Evolutionary conservation across 2,113 vertebrate genomes (phyloP), one percentile per base, ranked within the genome.

Genomic region (Macquaria ambigua): DNA sequence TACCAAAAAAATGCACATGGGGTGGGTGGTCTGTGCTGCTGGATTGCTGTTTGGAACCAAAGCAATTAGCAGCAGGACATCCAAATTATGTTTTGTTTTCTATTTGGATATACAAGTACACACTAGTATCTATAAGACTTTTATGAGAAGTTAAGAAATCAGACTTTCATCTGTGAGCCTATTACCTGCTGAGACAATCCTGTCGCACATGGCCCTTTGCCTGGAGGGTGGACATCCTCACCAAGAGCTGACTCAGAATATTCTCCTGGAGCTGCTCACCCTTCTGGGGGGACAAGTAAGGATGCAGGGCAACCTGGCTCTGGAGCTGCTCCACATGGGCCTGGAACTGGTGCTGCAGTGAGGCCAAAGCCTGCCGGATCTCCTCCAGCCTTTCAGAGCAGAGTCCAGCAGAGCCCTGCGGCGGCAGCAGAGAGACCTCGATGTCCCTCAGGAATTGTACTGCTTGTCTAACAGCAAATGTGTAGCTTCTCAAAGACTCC

Each of bases 341-440:
- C 58, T 96, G 93, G 81, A 98, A 93, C n/a, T 96, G 94, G 34
- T 96, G 89, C 74, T 95, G 91, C 20, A 90, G 92, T 1, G 87
- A 82, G 10, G 3, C 25, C 74, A 90, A 48, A 41, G 80, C 68
- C 70, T 79, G 77, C 5, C 90, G 94, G 61, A 79, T 86, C 5
- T 93, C 83, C 23, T 94, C 79, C 16, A 94, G 75, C 37, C 71
- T 23, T 4, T 92, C 90, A 37, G 80, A 59, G 43, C 95, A 96
- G 52, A 84, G 70, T 28, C 90, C 79, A 0, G 93, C 75, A 3
- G 95, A 87, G 58, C 95, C 90, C 18, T 83, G 52, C 0, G 81
- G 87, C 0, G 90, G 93, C 4, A 91, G 74, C 37, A 96, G 46
- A 18, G 63, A 81, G 46, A 89, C 80, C 91, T 97, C 96, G 0